A percentile compares a stretch with the other conserved stretches of the same genome.
Evolutionary conservation across 2,888 invertebrate genomes (phyloP).

Genomic region (Spisula solida): DNA sequence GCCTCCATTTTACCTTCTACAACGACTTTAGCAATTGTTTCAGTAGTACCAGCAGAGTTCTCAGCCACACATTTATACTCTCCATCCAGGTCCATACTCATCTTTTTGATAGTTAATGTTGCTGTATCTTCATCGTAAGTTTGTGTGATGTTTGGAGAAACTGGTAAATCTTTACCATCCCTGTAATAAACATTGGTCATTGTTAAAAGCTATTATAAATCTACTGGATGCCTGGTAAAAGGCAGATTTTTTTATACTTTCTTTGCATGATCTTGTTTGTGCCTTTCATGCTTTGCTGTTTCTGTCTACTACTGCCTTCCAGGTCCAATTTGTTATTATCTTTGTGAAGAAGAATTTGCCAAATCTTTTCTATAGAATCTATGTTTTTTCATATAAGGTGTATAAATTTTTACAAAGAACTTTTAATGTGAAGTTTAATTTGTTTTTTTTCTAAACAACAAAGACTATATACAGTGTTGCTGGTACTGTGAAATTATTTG

Average conservation of each 20-base stretch:
- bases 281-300: no score
- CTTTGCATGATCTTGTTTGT: no score
- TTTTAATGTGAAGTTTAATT: no score
- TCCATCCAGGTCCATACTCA: slow-evolving; percentile 89
- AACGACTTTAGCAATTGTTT: slow-evolving; percentile 90
- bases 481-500: no score
- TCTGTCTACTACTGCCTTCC: not conserved
- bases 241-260: not conserved
- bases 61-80: slow-evolving; percentile 97
- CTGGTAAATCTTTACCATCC: slow-evolving; percentile 90
- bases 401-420: no score
- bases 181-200: slow-evolving; percentile 87
- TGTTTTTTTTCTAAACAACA: no score
- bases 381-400: no score
- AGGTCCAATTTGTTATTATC: slow-evolving; percentile 84
- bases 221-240: not conserved
- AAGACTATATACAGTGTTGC: no score
- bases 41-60: slow-evolving; percentile 96
- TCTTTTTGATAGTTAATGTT: slow-evolving; percentile 81
- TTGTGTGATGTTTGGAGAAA: slow-evolving; percentile 92
- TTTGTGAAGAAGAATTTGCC: no score
- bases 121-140: slow-evolving; percentile 89
- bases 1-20: slow-evolving; percentile 91
- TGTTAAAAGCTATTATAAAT: not conserved
- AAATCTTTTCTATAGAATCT: no score